Conservation (phyloP, 2,797 vertebrate genomes). For the Myotis daubentonii region DNA sequence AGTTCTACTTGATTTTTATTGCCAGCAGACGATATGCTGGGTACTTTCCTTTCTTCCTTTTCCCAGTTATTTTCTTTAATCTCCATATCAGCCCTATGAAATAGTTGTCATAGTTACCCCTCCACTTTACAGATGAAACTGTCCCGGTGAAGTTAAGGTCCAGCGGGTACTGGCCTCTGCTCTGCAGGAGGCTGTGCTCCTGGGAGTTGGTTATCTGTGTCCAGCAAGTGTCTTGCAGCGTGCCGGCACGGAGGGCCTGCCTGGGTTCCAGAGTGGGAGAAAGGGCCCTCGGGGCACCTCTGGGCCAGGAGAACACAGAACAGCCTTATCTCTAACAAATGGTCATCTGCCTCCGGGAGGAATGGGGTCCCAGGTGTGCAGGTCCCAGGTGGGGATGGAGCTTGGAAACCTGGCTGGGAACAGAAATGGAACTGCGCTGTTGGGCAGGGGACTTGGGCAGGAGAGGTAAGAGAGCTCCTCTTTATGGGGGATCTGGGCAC, state of each 20-base stretch:
- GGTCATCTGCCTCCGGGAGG: background rate
- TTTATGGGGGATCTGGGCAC: background rate
- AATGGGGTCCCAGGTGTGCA: background rate
- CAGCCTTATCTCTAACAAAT: background rate
- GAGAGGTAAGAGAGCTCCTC: background rate
- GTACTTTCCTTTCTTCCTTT: background rate
- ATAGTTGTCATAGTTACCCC: background rate
- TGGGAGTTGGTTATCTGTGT: background rate
- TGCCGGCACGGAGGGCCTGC: background rate
- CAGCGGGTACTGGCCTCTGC: background rate
- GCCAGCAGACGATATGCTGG: background rate
- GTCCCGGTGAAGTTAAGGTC: background rate
- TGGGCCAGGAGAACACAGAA: background rate
- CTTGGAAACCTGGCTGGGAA: background rate
- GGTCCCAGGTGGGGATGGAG: background rate
- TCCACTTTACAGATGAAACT: background rate
- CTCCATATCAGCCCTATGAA: background rate
- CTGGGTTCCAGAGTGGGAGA: background rate
- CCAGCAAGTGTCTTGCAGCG: background rate
- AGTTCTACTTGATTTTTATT: background rate
- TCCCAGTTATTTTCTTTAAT: background rate
- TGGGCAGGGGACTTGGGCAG: background rate
- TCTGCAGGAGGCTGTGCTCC: rapidly evolving
- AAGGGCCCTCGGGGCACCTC: background rate
- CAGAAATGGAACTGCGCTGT: background rate